Conservation (phyloP, 2,888 invertebrate genomes). For the Xanthostigma xanthostigma region DNA sequence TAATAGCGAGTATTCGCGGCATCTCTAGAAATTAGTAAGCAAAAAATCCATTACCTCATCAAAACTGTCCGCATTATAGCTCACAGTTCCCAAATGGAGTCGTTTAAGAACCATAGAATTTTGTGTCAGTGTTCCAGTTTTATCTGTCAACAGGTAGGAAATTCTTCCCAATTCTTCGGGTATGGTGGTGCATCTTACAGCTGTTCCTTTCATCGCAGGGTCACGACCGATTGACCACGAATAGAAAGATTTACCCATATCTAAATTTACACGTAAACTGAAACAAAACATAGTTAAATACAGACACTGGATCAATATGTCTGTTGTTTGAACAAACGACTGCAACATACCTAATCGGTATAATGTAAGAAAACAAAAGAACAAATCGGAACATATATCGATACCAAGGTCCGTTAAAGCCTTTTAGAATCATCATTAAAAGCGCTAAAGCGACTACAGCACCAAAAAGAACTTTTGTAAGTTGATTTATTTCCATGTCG, state of each 20-base stretch:
- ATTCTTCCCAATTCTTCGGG: slow-evolving; percentile 96
- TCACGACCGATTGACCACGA: slow-evolving; percentile 94
- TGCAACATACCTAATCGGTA: slow-evolving; percentile 71
- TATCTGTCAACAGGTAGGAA: slow-evolving; percentile 92
- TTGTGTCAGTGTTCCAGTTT: slow-evolving; percentile 96
- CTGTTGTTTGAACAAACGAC: no score
- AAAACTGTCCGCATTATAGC: slow-evolving; percentile 76
- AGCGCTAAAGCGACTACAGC: slow-evolving; percentile 82
- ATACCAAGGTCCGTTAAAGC: slow-evolving; percentile 93
- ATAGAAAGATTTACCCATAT: slow-evolving; percentile 97
- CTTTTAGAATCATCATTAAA: slow-evolving; percentile 92
- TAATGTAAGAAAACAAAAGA: slow-evolving; percentile 95
- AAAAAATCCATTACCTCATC: slow-evolving; percentile 44
- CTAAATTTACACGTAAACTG: slow-evolving; percentile 93
- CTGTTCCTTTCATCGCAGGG: slow-evolving; percentile 82
- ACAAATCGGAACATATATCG: slow-evolving; percentile 93
- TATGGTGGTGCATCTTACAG: slow-evolving; percentile 94
- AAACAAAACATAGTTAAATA: slow-evolving; percentile 10
- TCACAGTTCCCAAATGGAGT: slow-evolving; percentile 84
- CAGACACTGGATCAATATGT: no score
- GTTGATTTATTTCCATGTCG: slow-evolving; percentile 90
- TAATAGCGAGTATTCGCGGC: no score
- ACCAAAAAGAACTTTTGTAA: slow-evolving; percentile 88
- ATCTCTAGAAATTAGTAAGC: no score
- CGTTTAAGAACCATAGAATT: slow-evolving; percentile 98